These are phyloP conservation scores for Temnothorax rugatulus DNA, from an alignment of 2,888 invertebrate species.

Conservation along the genomic window DNA sequence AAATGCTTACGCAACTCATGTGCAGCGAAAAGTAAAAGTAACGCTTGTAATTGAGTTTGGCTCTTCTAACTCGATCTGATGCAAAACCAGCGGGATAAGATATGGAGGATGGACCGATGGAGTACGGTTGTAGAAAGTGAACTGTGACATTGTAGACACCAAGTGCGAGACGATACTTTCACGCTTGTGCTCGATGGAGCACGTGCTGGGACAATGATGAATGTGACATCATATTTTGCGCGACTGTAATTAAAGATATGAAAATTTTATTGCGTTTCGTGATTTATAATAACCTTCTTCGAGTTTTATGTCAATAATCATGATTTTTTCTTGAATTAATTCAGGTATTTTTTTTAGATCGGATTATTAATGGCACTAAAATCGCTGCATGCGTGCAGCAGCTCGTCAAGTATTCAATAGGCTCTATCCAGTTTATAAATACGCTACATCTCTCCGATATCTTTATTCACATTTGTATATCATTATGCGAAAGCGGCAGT, in stretches of 20 bases:
- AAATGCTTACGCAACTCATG: neutral
- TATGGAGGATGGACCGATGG: neutral
- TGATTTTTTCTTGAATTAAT: neutral
- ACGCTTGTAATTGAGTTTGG: neutral
- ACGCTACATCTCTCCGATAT: neutral
- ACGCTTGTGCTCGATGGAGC: neutral
- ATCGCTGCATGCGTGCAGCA: neutral
- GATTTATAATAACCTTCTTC: neutral
- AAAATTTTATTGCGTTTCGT: neutral
- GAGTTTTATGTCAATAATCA: neutral
- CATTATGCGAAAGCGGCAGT: neutral
- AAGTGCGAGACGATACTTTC: conserved; percentile 4
- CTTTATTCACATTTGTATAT: neutral
- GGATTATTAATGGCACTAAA: neutral
- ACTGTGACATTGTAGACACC: conserved; percentile 1
- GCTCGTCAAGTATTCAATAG: neutral
- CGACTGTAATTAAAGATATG: neutral
- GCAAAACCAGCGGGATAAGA: neutral
- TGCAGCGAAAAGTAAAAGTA: conserved; percentile 12
- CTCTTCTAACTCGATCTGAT: conserved; percentile 1
- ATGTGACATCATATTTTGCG: neutral
- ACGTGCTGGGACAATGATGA: neutral
- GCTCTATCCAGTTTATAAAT: neutral
- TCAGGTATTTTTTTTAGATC: neutral
- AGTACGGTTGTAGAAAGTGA: neutral